A percentile compares a stretch with the other conserved stretches of the same genome.
Evolutionary conservation across 2,113 vertebrate species (phyloP).

Genomic region (Ammodytes dubius): DNA sequence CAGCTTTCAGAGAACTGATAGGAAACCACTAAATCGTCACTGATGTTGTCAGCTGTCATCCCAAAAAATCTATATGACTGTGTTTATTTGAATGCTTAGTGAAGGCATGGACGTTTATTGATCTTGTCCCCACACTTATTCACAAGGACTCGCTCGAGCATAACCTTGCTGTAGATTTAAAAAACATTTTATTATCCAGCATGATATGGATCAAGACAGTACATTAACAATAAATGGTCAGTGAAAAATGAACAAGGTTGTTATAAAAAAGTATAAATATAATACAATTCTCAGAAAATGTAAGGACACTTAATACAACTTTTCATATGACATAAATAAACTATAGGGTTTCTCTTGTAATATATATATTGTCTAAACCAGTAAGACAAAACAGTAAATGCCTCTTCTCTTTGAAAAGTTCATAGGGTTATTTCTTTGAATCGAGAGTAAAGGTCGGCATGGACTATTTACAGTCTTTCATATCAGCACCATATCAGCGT

Average conservation of each 20-base stretch:
- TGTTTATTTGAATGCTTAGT: not conserved
- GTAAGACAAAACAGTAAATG: conserved; percentile 82
- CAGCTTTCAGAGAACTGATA: not conserved
- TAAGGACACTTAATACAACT: conserved; percentile 77
- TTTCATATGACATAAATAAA: conserved; percentile 80
- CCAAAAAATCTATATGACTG: not conserved
- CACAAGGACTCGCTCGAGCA: not conserved
- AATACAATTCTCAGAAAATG: conserved; percentile 76
- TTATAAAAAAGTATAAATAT: conserved; percentile 87
- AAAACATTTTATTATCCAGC: conserved; percentile 78
- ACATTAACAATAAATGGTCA: conserved; percentile 72
- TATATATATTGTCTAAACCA: conserved; percentile 83
- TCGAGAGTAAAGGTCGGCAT: conserved; percentile 53
- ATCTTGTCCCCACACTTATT: not conserved
- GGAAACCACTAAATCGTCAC: not conserved
- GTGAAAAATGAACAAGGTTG: conserved; percentile 78
- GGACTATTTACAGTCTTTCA: conserved; percentile 69
- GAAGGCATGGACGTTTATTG: not conserved
- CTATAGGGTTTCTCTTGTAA: conserved; percentile 67
- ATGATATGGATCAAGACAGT: conserved; percentile 74
- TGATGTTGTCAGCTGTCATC: not conserved
- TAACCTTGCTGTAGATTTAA: conserved; percentile 38
- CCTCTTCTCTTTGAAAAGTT: conserved; percentile 72
- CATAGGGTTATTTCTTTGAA: conserved; percentile 65
- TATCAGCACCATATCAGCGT: conserved; percentile 66